Evolutionary conservation across 2,888 invertebrate genomes (phyloP).

Genomic region (Hecatera dysodea): DNA sequence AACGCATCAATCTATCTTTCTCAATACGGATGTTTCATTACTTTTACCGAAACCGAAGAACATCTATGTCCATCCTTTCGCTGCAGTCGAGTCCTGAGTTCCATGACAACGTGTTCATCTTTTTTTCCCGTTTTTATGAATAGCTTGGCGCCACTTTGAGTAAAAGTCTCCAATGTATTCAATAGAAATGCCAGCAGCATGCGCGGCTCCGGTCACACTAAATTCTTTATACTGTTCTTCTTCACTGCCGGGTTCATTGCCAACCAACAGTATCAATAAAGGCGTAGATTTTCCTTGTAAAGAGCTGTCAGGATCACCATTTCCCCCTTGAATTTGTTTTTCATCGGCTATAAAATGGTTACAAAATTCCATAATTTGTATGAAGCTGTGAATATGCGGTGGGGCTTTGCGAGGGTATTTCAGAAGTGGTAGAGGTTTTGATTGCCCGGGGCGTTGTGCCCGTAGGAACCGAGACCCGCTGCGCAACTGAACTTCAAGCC

Average conservation of each 20-base stretch:
- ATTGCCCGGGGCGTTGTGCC: slow-evolving; percentile 96
- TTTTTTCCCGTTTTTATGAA: slow-evolving; percentile 87
- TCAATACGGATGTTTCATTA: slow-evolving; percentile 69
- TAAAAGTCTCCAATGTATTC: slow-evolving; percentile 96
- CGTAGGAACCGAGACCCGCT: slow-evolving; percentile 96
- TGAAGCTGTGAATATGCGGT: slow-evolving; percentile 92
- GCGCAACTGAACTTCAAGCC: slow-evolving; percentile 97
- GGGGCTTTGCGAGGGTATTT: slow-evolving; percentile 86
- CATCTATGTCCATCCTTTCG: slow-evolving; percentile 72
- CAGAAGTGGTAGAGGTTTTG: slow-evolving; percentile 92
- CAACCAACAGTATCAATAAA: slow-evolving; percentile 95
- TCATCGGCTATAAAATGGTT: slow-evolving; percentile 92
- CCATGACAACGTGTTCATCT: slow-evolving; percentile 79
- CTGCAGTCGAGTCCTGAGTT: slow-evolving; percentile 77
- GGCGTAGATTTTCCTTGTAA: slow-evolving; percentile 83
- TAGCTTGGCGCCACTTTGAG: slow-evolving; percentile 95
- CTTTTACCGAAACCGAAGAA: slow-evolving; percentile 70
- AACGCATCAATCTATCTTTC: slow-evolving; percentile 64
- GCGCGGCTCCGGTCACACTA: slow-evolving; percentile 94
- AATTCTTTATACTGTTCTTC: slow-evolving; percentile 92
- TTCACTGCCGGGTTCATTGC: slow-evolving; percentile 84
- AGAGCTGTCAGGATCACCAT: slow-evolving; percentile 80
- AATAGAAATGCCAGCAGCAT: slow-evolving; percentile 95
- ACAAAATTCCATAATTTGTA: slow-evolving; percentile 96
- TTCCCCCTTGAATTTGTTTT: slow-evolving; percentile 79